Evolutionary conservation across 2,888 invertebrate genomes (phyloP), one percentile per base, ranked within the genome.

Genomic region (Cyaniris semiargus): DNA sequence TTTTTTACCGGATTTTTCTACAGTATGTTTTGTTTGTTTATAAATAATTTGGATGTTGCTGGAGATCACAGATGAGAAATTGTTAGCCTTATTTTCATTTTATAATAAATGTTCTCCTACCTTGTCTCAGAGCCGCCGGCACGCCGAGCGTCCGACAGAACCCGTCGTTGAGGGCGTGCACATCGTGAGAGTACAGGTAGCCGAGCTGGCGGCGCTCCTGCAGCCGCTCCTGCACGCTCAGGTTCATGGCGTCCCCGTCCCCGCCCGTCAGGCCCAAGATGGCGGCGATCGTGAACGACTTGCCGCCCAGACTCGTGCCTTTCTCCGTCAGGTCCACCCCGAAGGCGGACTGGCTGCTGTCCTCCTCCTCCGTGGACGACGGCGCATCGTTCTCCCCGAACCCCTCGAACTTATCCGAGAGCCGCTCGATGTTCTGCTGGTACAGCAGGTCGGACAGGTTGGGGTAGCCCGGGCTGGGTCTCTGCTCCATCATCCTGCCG

Each of bases 281-380:
- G 80, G 97, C 97, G 80, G 97, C 98, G 83, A 98, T 98, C 34
- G 98, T 98, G 84, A 98, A 98, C 7, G 97, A 97, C 85, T 96
- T 97, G 70, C 96, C 95, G 66, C 87, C 90, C 80, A 94, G 88
- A 85, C 87, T 89, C 0, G 92, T 92, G 0, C 86, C 86, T 82
- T 93, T 94, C 0, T 92, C 93, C 0, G 91, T 91, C 82, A 94
- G 84, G 79, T 94, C 94, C 1, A 93, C 94, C 1, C 93, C 94
- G 78, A 89, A 91, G 0, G 89, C 86, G 8, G 90, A 91, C 70
- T 92, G 88, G 56, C 89, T 88, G 77, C 88, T 89, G 78, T 92
- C 91, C 0, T 88, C 90, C 44, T 93, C 93, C 8, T 93, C 93
- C 0, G 90, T 89, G 0, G 94, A 93, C 0, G 90, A 84, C 2